Conservation (phyloP, 2,113 vertebrate genomes). For the Sylvia atricapilla region DNA sequence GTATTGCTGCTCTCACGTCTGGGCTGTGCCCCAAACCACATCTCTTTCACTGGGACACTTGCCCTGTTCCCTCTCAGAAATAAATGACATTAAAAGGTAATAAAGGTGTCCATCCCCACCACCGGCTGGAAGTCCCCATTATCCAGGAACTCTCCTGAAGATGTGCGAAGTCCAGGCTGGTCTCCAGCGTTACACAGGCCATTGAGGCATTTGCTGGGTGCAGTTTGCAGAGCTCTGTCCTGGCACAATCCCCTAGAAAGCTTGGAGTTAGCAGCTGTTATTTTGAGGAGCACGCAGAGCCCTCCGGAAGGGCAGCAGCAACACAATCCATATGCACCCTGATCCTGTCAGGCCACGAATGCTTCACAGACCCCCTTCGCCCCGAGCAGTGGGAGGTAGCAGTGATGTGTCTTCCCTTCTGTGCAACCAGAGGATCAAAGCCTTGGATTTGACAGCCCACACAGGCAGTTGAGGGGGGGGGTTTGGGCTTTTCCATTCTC, state of each 20-base stretch:
- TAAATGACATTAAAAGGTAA: background rate
- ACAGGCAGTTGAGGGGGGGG: background rate
- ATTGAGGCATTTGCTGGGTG: background rate
- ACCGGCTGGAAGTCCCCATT: background rate
- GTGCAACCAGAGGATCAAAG: slow-evolving; percentile 5
- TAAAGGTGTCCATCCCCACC: background rate
- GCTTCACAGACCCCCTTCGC: background rate
- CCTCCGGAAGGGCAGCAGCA: background rate
- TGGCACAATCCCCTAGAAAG: background rate
- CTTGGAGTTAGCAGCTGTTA: background rate
- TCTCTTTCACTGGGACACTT: background rate
- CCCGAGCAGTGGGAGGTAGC: background rate
- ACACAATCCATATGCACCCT: background rate
- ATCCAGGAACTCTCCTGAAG: background rate
- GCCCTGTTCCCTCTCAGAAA: background rate
- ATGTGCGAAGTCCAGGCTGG: background rate
- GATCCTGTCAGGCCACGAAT: background rate
- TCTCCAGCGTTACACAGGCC: background rate
- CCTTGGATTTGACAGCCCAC: background rate
- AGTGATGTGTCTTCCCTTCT: background rate
- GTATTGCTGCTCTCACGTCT: background rate
- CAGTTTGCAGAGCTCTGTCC: background rate
- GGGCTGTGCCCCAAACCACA: background rate
- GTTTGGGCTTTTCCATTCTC: background rate
- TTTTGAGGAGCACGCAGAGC: background rate